These are phyloP conservation scores for Drosophila suzukii DNA, from an alignment of 1,140 invertebrate genomes.

Conservation along the genomic window DNA sequence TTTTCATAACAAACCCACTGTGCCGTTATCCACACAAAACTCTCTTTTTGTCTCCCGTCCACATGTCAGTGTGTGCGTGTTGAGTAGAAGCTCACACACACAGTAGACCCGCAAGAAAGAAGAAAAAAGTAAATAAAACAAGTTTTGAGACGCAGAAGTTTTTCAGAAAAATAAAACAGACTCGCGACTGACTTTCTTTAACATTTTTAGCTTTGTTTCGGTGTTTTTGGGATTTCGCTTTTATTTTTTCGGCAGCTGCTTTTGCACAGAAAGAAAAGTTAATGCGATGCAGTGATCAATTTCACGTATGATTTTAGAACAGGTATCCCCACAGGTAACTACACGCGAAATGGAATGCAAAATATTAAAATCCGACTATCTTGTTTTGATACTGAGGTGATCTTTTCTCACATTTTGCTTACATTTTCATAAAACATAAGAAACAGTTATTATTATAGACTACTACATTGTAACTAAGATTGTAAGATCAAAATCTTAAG, in stretches of 20 bases:
- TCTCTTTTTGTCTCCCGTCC: conserved; percentile 35
- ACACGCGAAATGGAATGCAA: no score
- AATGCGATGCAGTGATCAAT: neutral
- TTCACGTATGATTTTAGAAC: no score
- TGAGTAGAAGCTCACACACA: conserved; percentile 59
- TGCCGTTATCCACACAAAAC: conserved; percentile 44
- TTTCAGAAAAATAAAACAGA: conserved; percentile 60
- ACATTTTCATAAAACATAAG: no score
- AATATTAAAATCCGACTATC: no score
- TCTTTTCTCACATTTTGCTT: no score
- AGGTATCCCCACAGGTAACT: no score
- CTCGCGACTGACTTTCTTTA: conserved; percentile 73
- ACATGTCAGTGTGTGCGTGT: conserved; percentile 41
- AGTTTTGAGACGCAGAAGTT: conserved; percentile 78
- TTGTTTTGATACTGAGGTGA: no score
- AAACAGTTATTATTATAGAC: no score
- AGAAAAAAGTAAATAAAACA: conserved; percentile 63
- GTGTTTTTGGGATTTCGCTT: conserved; percentile 55
- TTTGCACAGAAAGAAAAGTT: conserved; percentile 4
- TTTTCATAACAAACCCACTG: conserved; percentile 31
- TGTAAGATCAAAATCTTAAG: no score
- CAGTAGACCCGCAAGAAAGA: conserved; percentile 23
- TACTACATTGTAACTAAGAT: no score
- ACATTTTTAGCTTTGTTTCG: conserved; percentile 64
- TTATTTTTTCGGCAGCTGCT: conserved; percentile 60